Percentiles rank a stretch among this genome's conserved stretches.
These are phyloP conservation scores for Drosophila lacteicornis DNA, from an alignment of 1,140 invertebrate species.

Conservation along the genomic window DNA sequence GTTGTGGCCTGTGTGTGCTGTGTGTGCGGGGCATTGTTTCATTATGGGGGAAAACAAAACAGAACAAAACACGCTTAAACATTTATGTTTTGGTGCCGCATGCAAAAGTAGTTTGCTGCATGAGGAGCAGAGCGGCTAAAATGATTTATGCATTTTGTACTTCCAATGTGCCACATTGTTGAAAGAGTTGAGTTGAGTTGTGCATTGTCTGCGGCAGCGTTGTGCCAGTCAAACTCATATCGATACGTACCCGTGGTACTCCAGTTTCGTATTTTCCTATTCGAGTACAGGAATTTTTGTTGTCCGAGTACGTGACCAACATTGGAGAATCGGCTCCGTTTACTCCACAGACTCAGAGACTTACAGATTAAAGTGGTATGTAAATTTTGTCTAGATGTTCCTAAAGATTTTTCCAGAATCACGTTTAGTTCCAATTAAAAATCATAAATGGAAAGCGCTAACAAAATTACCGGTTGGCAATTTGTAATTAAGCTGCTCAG, in stretches of 20 bases:
- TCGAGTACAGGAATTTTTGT: slow-evolving; percentile 9
- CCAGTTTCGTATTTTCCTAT: background rate
- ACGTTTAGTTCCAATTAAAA: slow-evolving; percentile 53
- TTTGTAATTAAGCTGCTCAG: slow-evolving; percentile 46
- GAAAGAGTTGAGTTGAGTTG: slow-evolving; percentile 45
- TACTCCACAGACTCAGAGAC: background rate
- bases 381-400: background rate
- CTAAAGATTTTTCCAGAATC: slow-evolving; percentile 7
- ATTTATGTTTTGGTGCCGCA: slow-evolving; percentile 64
- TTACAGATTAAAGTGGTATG: background rate
- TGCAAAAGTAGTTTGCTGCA: slow-evolving; percentile 52
- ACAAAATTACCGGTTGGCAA: slow-evolving; percentile 44
- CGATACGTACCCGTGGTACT: slow-evolving; percentile 9
- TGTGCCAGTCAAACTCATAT: slow-evolving; percentile 10
- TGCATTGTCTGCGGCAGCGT: slow-evolving; percentile 36
- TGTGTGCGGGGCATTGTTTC: slow-evolving; percentile 43
- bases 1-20: background rate
- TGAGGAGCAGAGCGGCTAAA: slow-evolving; percentile 23
- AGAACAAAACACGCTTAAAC: slow-evolving; percentile 67
- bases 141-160: slow-evolving; percentile 77
- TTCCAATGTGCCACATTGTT: slow-evolving; percentile 74
- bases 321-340: background rate
- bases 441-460: slow-evolving; percentile 47
- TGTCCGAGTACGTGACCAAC: slow-evolving; percentile 44
- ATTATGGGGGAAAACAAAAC: slow-evolving; percentile 51